These are phyloP conservation scores for Eupithecia dodoneata DNA, from an alignment of 2,888 invertebrate genomes.

Conservation along the genomic window DNA sequence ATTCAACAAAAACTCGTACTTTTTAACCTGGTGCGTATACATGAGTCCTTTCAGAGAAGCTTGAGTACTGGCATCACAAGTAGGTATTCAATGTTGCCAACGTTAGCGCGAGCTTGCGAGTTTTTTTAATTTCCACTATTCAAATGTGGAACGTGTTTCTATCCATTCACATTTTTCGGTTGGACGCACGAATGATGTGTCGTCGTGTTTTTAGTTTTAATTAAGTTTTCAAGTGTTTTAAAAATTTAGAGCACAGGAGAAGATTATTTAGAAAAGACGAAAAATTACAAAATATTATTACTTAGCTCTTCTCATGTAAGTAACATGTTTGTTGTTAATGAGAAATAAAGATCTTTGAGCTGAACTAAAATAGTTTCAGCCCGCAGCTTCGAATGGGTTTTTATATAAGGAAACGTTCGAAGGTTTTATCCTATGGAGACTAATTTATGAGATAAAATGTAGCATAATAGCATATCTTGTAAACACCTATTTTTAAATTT, in stretches of 20 bases:
- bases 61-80: constrained; percentile 50
- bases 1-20: constrained; percentile 49
- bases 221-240: constrained; percentile 19
- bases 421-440: not conserved
- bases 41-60: constrained; percentile 55
- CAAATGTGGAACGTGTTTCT: constrained; percentile 45
- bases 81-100: constrained; percentile 57
- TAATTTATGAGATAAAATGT: not conserved
- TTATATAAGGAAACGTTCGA: not conserved
- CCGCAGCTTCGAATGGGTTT: not conserved
- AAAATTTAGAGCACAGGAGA: not conserved
- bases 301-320: too few relatives aligned
- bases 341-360: too few relatives aligned
- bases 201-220: constrained; percentile 42
- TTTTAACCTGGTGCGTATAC: constrained; percentile 54
- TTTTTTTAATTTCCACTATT: constrained; percentile 49
- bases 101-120: constrained; percentile 47
- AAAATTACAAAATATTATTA: too few relatives aligned
- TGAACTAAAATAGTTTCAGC: not conserved
- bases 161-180: constrained; percentile 31
- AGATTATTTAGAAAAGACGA: not conserved
- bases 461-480: too few relatives aligned
- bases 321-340: too few relatives aligned
- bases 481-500: too few relatives aligned
- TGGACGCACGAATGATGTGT: constrained; percentile 36